Conservation (phyloP, 1,140 invertebrate genomes). For the Stenopsyche tienmushanensis region DNA sequence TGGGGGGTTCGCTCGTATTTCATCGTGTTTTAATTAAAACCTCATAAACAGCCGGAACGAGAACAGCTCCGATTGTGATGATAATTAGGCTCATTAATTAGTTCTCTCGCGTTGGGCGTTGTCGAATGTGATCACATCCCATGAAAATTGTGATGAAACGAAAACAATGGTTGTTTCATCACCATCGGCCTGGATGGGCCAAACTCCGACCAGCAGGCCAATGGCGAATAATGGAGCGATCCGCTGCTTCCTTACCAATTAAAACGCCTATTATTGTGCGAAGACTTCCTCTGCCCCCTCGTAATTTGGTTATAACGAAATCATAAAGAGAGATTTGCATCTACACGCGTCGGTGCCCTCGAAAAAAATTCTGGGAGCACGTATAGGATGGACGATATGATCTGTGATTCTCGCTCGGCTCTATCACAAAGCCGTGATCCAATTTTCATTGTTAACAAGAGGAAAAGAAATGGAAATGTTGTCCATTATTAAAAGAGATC, state of each 20-base stretch:
- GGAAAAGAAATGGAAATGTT: no score
- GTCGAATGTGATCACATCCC: slow-evolving; percentile 23
- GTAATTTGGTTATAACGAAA: background rate
- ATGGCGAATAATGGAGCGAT: no score
- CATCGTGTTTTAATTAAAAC: slow-evolving; percentile 24
- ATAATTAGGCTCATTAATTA: slow-evolving; percentile 30
- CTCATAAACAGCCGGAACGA: slow-evolving; percentile 8
- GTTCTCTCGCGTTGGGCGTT: slow-evolving; percentile 19
- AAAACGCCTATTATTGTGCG: slow-evolving; percentile 14
- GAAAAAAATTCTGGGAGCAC: slow-evolving; percentile 3
- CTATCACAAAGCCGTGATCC: background rate
- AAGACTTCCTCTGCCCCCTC: no score
- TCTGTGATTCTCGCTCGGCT: background rate
- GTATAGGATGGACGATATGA: background rate
- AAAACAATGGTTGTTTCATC: slow-evolving; percentile 18
- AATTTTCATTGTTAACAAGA: no score
- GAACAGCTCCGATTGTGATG: slow-evolving; percentile 7
- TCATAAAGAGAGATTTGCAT: background rate
- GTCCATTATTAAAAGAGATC: no score
- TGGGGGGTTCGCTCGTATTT: no score
- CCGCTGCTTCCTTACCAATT: slow-evolving; percentile 3
- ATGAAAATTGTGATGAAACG: slow-evolving; percentile 17
- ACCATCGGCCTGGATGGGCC: background rate
- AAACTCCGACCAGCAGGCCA: background rate
- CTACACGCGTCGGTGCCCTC: slow-evolving; percentile 6